Percentiles rank a stretch among this genome's conserved stretches.
These are phyloP conservation scores for Ondatra zibethicus DNA, from an alignment of 2,113 vertebrate genomes.

Conservation along the genomic window DNA sequence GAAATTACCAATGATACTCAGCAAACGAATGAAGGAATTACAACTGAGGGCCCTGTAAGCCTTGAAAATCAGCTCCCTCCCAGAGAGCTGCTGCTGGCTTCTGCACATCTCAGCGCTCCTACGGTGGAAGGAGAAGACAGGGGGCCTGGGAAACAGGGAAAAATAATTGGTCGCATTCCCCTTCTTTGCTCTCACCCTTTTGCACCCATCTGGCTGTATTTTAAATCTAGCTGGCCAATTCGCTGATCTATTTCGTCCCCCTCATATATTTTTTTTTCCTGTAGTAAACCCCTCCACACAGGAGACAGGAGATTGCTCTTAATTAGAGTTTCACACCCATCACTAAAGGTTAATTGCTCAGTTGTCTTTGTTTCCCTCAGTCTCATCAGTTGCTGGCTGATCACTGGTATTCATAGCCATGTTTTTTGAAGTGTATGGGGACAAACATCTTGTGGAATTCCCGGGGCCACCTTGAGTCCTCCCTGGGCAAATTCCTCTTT, in stretches of 20 bases:
- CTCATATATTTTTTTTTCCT: neutral
- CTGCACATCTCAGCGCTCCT: neutral
- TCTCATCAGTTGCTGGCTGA: neutral
- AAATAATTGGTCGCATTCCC: neutral
- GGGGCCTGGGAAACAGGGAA: neutral
- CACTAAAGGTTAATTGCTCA: constrained; percentile 74
- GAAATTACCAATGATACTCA: constrained; percentile 82
- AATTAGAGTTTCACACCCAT: constrained; percentile 72
- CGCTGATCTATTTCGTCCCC: neutral
- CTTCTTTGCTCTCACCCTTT: neutral
- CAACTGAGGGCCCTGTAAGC: constrained; percentile 46
- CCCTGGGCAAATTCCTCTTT: neutral
- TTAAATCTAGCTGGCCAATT: constrained; percentile 29
- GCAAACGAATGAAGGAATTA: constrained; percentile 81
- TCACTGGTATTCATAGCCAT: neutral
- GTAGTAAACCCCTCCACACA: neutral
- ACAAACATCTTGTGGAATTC: neutral
- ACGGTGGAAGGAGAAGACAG: neutral
- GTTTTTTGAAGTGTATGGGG: neutral
- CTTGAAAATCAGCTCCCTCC: constrained; percentile 29
- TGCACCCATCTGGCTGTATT: neutral
- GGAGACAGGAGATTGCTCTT: constrained; percentile 39
- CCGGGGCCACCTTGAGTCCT: neutral
- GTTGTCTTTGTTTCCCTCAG: neutral
- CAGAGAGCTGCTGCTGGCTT: neutral